Base-by-base conservation (phyloP, 2,888 invertebrate species). In the Muschampia staudingeri region DNA sequence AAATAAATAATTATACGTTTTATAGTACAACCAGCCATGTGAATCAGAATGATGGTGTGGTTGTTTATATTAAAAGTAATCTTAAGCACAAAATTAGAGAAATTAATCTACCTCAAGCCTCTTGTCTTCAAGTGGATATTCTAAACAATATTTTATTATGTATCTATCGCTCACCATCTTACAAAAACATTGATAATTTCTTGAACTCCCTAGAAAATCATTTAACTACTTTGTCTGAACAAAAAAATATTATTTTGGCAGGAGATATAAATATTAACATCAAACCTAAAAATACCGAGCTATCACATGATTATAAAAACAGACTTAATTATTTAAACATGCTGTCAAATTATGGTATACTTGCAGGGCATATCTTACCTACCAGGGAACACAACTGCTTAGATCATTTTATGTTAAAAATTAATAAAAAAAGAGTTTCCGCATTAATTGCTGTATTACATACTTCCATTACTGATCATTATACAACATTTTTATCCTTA, bases 1-100 rank as follows among this genome's bases (percentile, higher is more conserved):
- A 3, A 7, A 83, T 82, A 71, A 79, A 84, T 30, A 48, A 37
- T 42, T 30, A 67, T 56, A 14, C 14, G 14, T 9, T 72, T 77
- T 19, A 56, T 70, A 61, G 48, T 44, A 44, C 83, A 42, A 77
- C 40, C 25, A 52, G 30, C 40, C 52, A 70, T 6, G n/a, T 82
- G 25, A 82, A 82, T 37, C 44, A 77, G 34, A 42, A 73, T 65
- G 25, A 25, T 25, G 25, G 25, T 25, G 25, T 25, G 25, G 25
- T 25, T 25, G 25, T 25, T 25, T 25, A 65, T 25, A 14, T 65
- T 11, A 65, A 65, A 65, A 65, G 14, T 65, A 79, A 19, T 8
- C 25, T 76, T 30, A 40, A 48, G 52, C 19, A 25, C 1, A 82
- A 70, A 65, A 52, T 72, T 34, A 80, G 44, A 40, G 79, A 81